phyloP scores from a whole-genome alignment of 2,113 vertebrate genomes.

The Hemichromis elongatus region DNA sequence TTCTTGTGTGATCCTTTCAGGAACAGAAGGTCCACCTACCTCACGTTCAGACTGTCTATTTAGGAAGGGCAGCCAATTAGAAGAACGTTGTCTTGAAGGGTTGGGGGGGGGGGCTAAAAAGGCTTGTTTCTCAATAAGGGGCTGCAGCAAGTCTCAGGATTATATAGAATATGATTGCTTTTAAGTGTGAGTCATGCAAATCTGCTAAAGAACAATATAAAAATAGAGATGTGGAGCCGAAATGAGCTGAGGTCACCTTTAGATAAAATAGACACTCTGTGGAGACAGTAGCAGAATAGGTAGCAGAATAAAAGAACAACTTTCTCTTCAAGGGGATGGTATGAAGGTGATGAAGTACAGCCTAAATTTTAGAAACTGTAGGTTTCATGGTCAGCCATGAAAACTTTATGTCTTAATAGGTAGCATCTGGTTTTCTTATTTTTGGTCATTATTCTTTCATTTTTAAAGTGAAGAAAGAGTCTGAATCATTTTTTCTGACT shows the following conservation, averaged over 20 bases:
- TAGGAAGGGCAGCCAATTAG: not conserved
- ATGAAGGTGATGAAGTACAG: not conserved
- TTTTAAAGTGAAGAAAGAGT: not conserved
- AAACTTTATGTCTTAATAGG: not conserved
- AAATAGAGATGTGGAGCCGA: not conserved
- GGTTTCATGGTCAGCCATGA: not conserved
- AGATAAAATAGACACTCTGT: not conserved
- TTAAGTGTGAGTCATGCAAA: not conserved
- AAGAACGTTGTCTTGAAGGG: not conserved
- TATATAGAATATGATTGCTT: not conserved
- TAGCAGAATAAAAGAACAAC: not conserved
- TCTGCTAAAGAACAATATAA: not conserved
- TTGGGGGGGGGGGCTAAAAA: not conserved
- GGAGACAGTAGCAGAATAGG: too few species aligned
- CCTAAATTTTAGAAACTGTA: not conserved
- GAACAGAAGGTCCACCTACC: not conserved
- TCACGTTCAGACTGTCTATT: not conserved
- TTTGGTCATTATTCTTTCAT: not conserved
- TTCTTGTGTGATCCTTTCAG: not conserved
- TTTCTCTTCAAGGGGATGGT: not conserved
- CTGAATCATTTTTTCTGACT: not conserved
- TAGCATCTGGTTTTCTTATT: not conserved
- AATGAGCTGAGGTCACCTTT: not conserved
- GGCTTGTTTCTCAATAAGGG: not conserved
- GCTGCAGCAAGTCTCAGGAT: not conserved